Evolutionary conservation across 2,113 vertebrate genomes (phyloP).

Genomic region (Capreolus pygargus): DNA sequence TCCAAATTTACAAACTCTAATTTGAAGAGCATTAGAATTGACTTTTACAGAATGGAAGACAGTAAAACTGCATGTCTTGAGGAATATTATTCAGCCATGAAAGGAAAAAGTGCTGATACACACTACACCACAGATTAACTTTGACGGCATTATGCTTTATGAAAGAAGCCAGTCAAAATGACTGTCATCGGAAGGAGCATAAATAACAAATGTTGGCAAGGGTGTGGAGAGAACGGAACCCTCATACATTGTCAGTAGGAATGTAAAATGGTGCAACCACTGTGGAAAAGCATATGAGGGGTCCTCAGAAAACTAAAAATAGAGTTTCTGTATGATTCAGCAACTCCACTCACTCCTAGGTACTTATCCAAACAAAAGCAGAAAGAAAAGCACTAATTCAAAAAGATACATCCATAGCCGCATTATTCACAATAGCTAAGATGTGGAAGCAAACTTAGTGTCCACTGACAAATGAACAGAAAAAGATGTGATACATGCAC

Average conservation of each 20-base stretch:
- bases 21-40: no score
- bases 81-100: background rate
- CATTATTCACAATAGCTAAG: background rate
- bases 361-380: background rate
- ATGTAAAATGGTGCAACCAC: background rate
- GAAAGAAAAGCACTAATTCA: background rate
- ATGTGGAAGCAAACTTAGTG: background rate
- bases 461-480: background rate
- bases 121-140: accelerated
- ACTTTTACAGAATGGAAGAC: background rate
- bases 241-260: background rate
- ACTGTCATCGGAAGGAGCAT: background rate
- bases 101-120: accelerated
- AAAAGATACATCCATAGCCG: background rate
- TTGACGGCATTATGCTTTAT: accelerated
- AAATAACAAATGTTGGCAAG: background rate
- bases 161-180: background rate
- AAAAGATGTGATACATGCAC: background rate
- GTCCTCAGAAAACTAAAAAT: background rate
- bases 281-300: background rate
- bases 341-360: background rate
- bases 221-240: background rate
- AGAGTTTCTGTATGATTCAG: background rate
- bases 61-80: background rate
- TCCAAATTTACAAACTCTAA: no score